A percentile compares a stretch with the other conserved stretches of the same genome.
Evolutionary conservation across 2,113 vertebrate species (phyloP).

Genomic region (Pygathrix nemaeus): DNA sequence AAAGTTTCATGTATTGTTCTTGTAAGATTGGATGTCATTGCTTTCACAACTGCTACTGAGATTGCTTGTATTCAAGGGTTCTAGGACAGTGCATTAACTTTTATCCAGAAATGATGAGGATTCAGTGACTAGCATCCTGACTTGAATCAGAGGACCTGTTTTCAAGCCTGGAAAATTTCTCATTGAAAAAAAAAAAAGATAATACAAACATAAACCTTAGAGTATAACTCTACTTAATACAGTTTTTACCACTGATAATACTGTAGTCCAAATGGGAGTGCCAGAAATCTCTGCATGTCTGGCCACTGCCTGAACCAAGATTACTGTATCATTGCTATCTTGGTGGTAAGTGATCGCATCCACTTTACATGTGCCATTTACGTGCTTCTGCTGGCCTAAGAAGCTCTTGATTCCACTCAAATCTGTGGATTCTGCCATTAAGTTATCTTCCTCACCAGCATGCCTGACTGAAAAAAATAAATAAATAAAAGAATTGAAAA

Average conservation of each 20-base stretch:
- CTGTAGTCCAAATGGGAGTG: background rate
- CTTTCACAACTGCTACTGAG: background rate
- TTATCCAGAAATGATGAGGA: background rate
- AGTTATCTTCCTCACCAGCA: background rate
- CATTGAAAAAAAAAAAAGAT: background rate
- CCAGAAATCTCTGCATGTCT: background rate
- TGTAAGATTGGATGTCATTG: background rate
- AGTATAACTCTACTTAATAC: background rate
- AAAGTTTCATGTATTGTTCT: background rate
- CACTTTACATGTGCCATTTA: background rate
- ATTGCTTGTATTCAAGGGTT: background rate
- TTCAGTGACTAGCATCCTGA: background rate
- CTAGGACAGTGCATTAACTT: background rate
- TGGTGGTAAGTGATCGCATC: background rate
- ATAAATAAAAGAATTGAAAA: background rate
- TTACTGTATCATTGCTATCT: background rate
- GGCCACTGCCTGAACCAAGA: background rate
- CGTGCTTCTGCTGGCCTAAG: background rate
- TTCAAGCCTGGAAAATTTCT: background rate
- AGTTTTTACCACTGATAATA: background rate
- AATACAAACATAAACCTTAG: background rate
- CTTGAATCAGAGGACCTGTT: background rate
- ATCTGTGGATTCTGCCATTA: background rate
- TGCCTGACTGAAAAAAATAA: background rate
- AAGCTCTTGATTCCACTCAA: background rate